These are phyloP conservation scores for Scarus forsteni DNA, from an alignment of 2,797 vertebrate genomes.

Conservation along the genomic window DNA sequence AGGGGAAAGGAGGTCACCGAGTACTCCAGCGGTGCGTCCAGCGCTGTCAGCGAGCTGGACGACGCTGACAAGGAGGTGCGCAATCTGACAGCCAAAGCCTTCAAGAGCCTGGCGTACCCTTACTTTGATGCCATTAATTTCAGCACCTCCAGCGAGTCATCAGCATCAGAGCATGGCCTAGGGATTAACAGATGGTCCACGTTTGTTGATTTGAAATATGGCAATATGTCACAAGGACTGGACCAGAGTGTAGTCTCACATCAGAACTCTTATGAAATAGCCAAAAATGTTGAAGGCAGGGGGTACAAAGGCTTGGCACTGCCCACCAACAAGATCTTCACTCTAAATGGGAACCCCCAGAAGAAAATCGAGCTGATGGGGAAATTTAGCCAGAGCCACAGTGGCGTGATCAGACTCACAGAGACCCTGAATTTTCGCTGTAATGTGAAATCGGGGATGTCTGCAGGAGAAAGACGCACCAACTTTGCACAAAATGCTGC, in stretches of 20 bases:
- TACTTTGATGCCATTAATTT: constrained; percentile 91
- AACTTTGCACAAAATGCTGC: constrained; percentile 78
- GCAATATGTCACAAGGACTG: constrained; percentile 80
- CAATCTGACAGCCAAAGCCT: constrained; percentile 91
- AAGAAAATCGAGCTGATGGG: constrained; percentile 80
- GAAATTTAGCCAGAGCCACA: constrained; percentile 78
- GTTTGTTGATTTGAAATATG: constrained; percentile 92
- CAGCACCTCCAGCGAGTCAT: constrained; percentile 92
- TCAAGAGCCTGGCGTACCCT: constrained; percentile 94
- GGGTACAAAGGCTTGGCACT: constrained; percentile 63
- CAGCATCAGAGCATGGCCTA: constrained; percentile 87
- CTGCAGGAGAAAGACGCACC: constrained; percentile 71
- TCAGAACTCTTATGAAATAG: constrained; percentile 76
- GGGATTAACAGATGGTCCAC: constrained; percentile 92
- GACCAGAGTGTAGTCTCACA: constrained; percentile 81
- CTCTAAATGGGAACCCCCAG: constrained; percentile 71
- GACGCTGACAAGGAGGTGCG: constrained; percentile 97
- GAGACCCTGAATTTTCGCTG: constrained; percentile 90
- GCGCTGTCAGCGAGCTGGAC: constrained; percentile 92
- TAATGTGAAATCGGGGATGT: constrained; percentile 83
- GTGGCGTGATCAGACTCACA: constrained; percentile 88
- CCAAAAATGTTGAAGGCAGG: constrained; percentile 67
- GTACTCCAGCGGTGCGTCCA: constrained; percentile 91
- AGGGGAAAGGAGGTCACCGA: constrained; percentile 84
- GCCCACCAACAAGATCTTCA: constrained; percentile 86